Percentiles rank a stretch among this genome's conserved stretches.
Evolutionary conservation across 2,113 vertebrate species (phyloP).

Genomic region (Hoplias malabaricus): DNA sequence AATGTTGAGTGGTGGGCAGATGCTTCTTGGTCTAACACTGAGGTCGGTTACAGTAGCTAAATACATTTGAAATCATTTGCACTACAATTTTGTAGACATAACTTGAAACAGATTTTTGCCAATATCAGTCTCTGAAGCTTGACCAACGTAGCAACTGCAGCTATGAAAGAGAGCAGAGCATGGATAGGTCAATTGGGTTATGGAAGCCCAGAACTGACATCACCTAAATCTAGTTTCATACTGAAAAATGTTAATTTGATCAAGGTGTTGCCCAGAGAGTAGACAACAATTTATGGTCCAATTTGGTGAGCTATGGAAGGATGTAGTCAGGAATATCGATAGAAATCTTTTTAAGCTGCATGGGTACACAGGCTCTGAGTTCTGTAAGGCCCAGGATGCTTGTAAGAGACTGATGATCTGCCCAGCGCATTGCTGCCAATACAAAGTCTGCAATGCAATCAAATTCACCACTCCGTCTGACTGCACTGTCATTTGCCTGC

Average conservation of each 20-base stretch:
- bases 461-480: slow-evolving; percentile 12
- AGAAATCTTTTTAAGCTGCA: not conserved
- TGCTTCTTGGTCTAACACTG: not conserved
- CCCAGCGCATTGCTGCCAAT: slow-evolving; percentile 26
- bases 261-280: not conserved
- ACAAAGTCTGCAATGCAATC: slow-evolving; percentile 36
- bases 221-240: not conserved
- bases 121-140: not conserved
- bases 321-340: slow-evolving; percentile 9
- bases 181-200: not conserved
- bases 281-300: slow-evolving; percentile 1
- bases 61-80: not conserved
- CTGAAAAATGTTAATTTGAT: not conserved
- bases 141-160: not conserved
- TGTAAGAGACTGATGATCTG: slow-evolving; percentile 24
- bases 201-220: not conserved
- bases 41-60: not conserved
- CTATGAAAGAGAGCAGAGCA: not conserved
- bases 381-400: not conserved
- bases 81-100: no score
- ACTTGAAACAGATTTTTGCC: not conserved
- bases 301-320: not conserved
- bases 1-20: not conserved
- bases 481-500: slow-evolving; percentile 12
- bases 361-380: not conserved